These are phyloP conservation scores for Trissolcus brochymenae DNA, from an alignment of 2,888 invertebrate genomes.

Conservation along the genomic window DNA sequence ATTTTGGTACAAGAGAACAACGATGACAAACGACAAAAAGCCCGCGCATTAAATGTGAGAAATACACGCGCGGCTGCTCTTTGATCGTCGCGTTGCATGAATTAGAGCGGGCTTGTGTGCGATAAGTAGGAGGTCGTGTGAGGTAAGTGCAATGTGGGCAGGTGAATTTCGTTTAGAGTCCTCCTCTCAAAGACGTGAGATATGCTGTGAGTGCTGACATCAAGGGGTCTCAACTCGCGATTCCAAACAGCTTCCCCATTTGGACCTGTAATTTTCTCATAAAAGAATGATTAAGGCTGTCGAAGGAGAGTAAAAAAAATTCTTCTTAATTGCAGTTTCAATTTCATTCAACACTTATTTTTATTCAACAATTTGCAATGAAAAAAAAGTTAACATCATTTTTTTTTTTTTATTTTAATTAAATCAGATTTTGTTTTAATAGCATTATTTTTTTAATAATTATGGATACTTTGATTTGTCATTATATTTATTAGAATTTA, in stretches of 20 bases:
- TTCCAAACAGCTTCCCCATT: neutral
- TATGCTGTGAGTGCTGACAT: conserved; percentile 33
- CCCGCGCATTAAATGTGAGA: conserved; percentile 26
- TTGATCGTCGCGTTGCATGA: conserved; percentile 28
- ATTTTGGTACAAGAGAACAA: conserved; percentile 1
- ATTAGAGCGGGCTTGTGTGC: conserved; percentile 14
- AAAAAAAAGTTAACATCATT: no score
- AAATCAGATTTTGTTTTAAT: no score
- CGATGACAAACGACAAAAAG: conserved; percentile 22
- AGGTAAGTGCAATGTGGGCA: conserved; percentile 52
- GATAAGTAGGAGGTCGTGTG: conserved; percentile 40
- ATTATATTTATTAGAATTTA: no score
- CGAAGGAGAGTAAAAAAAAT: no score
- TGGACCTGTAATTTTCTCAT: no score
- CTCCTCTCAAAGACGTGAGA: conserved; percentile 54
- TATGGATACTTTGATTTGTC: no score
- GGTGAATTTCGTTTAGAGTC: conserved; percentile 54
- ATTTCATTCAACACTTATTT: no score
- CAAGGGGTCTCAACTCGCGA: conserved; percentile 40
- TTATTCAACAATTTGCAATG: no score
- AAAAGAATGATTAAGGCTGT: no score
- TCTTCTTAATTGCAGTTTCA: no score
- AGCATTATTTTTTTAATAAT: no score
- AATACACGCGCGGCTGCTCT: conserved; percentile 17
- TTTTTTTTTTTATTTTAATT: no score